Base-by-base conservation (phyloP, 1,140 invertebrate genomes). In the Drosophila hydei region DNA sequence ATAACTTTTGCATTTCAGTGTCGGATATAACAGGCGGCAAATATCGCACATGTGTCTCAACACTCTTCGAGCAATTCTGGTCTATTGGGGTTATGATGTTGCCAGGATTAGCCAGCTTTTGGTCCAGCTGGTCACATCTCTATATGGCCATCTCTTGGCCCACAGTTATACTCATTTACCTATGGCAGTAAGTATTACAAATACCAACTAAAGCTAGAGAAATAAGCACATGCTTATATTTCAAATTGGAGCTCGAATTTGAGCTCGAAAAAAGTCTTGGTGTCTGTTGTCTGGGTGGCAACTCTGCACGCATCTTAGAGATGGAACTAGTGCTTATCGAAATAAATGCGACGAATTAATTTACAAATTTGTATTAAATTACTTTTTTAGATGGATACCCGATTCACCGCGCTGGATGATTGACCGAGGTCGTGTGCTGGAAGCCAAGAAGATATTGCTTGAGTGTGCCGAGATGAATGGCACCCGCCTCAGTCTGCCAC, bases 381-480 rank as follows among this genome's bases (percentile, higher is more conserved):
- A 14, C 3, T 56, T 48, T 16, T 40, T 0, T 16, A 91, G 91
- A 64, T 90, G 91, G 88, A 91, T 97, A 81, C 96, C 97, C 30
- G 96, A 97, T 92, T 97, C 96, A 21, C 96, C 96, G 0, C 93
- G 96, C 59, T 97, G 96, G 96, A 92, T 97, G n/a, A 91, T 97
- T 1, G 94, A 95, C 0, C 93, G 95, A 51, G 96, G 96, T 0
- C 94, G 94, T 56, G 93, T 96, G 21, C 94, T 94, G 30, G 94
- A 95, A 69, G 96, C 96, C 0, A 95, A 96, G 60, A 92, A 93
- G 56, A 93, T 97, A 1, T 79, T 97, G 1, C 92, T 94, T 60
- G 93, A 93, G 55, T 95, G 96, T 9, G 96, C 95, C 5, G 94
- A 93, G 64, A 92, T 92, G 56, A 94, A 94, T 61, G 93, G 93